Evolutionary conservation across 1,140 invertebrate species (phyloP), one percentile per base, ranked within the genome.

Genomic region (Drosophila lacteicornis): DNA sequence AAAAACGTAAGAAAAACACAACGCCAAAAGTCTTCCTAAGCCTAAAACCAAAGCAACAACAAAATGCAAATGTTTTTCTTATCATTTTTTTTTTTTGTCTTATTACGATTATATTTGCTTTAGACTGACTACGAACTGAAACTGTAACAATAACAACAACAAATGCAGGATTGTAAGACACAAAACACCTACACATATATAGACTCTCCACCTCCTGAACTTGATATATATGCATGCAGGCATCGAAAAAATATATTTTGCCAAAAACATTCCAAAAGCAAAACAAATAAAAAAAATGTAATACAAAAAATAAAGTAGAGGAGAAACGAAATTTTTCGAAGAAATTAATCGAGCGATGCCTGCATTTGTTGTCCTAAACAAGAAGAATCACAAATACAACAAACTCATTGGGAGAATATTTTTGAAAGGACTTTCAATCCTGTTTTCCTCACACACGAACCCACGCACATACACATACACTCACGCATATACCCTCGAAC

Each of bases 21-120:
- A 90, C 86, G 85, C 85, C 81, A 90, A 90, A 90, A 85, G 85
- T 90, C 85, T 90, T 90, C 85, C 85, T 90, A 85, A 90, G 81
- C 86, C 75, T 82, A 82, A 63, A 66, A 75, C 60, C 60, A 70
- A 49, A 55, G 62, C 47, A 70, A 66, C 33, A 66, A 76, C 68
- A 67, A 62, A 67, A 68, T 61, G 65, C 59, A 69, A 63, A 62
- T 56, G 49, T 65, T 57, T 43, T 53, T 63, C 47, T 61, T 46
- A 61, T 55, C 15, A 15, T 38, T 38, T 22, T 58, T 55, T 69
- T 59, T 82, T 55, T 61, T 46, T 58, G 7, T 77, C 62, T 60
- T 67, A 53, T 62, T 68, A 79, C 71, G 42, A 79, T 74, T 82
- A 77, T 88, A 77, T 88, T 77, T 77, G 71, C 61, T 86, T 87